A percentile compares a stretch with the other conserved stretches of the same genome.
phyloP scores from a whole-genome alignment of 53 echinoderm and acorn worm genomes.

The Paelopatides confundens region DNA sequence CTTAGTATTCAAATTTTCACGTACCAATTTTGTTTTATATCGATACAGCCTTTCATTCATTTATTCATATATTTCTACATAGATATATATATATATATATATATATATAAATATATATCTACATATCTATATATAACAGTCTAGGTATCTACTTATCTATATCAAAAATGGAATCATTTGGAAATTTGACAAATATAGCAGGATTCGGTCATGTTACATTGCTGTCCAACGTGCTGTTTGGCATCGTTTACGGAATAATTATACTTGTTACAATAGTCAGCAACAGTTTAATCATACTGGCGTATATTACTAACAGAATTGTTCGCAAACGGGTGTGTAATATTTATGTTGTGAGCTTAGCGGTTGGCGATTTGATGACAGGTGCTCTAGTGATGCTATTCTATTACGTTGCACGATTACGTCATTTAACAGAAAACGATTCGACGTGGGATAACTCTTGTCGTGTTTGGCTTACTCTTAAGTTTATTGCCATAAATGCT shows the following conservation, averaged over 20 bases:
- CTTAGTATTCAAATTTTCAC: too few species aligned
- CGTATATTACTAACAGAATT: not conserved
- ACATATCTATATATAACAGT: too few species aligned
- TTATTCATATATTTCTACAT: too few species aligned
- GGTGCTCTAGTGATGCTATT: conserved; percentile 2
- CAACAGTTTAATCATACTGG: conserved; percentile 23
- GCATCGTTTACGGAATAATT: conserved; percentile 15
- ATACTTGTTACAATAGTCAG: not conserved
- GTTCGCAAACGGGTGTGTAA: conserved; percentile 26
- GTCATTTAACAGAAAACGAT: not conserved
- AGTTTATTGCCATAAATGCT: conserved; percentile 21
- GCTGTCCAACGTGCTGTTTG: not conserved
- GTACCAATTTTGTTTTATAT: too few species aligned
- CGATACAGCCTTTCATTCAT: too few species aligned
- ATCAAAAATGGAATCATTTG: not conserved
- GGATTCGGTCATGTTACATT: conserved; percentile 6
- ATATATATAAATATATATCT: too few species aligned
- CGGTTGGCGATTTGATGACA: conserved; percentile 8
- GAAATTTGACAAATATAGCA: not conserved
- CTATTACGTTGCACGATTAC: not conserved
- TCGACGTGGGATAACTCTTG: not conserved
- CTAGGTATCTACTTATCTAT: too few species aligned
- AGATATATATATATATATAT: too few species aligned
- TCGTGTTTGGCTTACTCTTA: not conserved
- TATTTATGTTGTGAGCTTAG: conserved; percentile 19